Percentiles rank a stretch among this genome's conserved stretches.
Conservation (phyloP, 2,888 invertebrate species). For the Dendrolimus houi region DNA sequence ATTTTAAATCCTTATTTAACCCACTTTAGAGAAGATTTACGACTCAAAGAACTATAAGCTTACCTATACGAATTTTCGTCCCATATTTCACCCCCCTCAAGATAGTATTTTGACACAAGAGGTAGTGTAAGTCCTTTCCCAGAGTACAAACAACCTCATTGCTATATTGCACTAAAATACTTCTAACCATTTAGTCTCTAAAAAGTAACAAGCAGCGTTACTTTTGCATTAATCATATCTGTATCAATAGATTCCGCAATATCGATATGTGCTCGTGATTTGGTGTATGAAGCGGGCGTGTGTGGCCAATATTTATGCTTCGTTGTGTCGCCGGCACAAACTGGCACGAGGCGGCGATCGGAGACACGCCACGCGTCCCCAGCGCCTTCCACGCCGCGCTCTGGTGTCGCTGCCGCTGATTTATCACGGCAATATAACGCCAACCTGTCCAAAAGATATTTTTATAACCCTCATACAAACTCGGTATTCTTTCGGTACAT, state of each 20-base stretch:
- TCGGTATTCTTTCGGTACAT: slow-evolving; percentile 38
- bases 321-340: slow-evolving; percentile 39
- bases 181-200: too few relatives aligned
- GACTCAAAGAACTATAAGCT: too few relatives aligned
- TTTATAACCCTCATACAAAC: slow-evolving; percentile 60
- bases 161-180: too few relatives aligned
- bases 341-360: slow-evolving; percentile 30
- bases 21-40: too few relatives aligned
- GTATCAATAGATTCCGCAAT: background rate
- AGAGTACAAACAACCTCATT: too few relatives aligned
- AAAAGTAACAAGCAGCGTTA: too few relatives aligned
- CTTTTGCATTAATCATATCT: too few relatives aligned
- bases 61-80: too few relatives aligned
- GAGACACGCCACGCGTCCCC: slow-evolving; percentile 33
- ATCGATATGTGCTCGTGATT: slow-evolving; percentile 3
- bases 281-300: slow-evolving; percentile 6
- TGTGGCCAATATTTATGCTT: slow-evolving; percentile 47
- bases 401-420: slow-evolving; percentile 55
- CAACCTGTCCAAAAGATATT: slow-evolving; percentile 67
- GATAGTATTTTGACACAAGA: too few relatives aligned
- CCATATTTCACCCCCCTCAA: too few relatives aligned
- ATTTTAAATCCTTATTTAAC: too few relatives aligned
- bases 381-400: slow-evolving; percentile 30
- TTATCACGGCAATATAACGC: slow-evolving; percentile 72
- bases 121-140: too few relatives aligned